Base-by-base conservation (phyloP, 2,888 invertebrate species). In the Serripes groenlandicus region DNA sequence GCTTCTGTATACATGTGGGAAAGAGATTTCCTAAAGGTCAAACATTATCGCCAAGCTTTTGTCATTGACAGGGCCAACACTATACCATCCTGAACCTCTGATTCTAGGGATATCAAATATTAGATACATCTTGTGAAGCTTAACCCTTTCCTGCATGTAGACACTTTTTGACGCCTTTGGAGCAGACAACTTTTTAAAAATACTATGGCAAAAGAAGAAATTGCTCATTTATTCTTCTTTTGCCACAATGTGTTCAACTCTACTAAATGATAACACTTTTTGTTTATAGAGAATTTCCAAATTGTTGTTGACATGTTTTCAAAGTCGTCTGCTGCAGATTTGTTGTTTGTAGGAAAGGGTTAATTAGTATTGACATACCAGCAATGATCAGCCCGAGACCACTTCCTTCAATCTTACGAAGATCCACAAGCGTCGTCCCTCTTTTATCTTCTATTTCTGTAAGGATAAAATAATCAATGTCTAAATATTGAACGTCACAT, bases 371-470 rank as follows among this genome's bases (percentile, higher is more conserved):
- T n/a, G 15, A 26, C 42, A 58, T 83, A 93, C 93, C 93, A 77
- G 92, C 90, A 28, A 93, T 84, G n/a, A 91, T 92, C n/a, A 93
- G 85, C 7, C 93, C 93, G 15, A 93, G 88, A 32, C 91, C 92
- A 88, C 90, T 89, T 56, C 93, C 93, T 88, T 92, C 91, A 77
- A 88, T 88, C 85, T 93, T 93, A 49, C 85, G 86, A 9, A 93
- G 87, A 72, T 92, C 92, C 23, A 93, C 90, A 58, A 91, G 74
- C 21, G 92, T 86, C 56, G 88, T 87, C 21, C 92, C 91, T 49
- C 86, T 85, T 35, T 85, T 88, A 21, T 92, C 92, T 76, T 91
- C 69, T 21, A 42, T 5, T 30, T 58, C 42, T 73, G 60, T 28
- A 42, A 62, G n/a, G 15, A 56, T 56, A 56, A 56, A 62, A 26